phyloP scores from a whole-genome alignment of 2,888 invertebrate genomes.

The Caenorhabditis virilis region DNA sequence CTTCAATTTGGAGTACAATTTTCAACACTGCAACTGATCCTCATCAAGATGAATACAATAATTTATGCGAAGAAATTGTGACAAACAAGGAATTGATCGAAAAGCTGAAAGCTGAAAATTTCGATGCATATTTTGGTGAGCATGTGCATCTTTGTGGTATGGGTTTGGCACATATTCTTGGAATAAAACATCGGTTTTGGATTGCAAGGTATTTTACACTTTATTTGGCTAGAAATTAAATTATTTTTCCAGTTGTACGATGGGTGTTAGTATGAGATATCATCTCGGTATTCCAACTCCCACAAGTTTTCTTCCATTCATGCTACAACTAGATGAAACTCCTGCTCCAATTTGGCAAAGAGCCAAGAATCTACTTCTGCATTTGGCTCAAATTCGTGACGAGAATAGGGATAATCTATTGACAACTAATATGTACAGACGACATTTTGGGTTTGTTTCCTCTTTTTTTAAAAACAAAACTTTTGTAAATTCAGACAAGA shows the following conservation, averaged over 20 bases:
- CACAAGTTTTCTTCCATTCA: constrained; percentile 22
- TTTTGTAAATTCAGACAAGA: constrained; percentile 40
- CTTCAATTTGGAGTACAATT: constrained; percentile 16
- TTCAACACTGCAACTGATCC: constrained; percentile 20
- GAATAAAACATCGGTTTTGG: constrained; percentile 51
- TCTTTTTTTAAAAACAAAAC: no score
- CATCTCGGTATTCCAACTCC: constrained; percentile 28
- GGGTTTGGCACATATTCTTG: constrained; percentile 42
- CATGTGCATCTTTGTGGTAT: constrained; percentile 49
- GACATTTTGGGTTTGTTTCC: constrained; percentile 29
- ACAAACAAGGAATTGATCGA: constrained; percentile 34
- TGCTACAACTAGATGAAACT: constrained; percentile 13
- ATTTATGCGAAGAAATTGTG: constrained; percentile 38
- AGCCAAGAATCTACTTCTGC: constrained; percentile 13
- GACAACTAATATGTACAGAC: constrained; percentile 19
- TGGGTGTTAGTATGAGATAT: constrained; percentile 31
- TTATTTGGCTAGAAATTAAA: neutral
- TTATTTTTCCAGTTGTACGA: constrained; percentile 19
- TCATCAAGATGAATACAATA: constrained; percentile 30
- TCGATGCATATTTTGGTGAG: constrained; percentile 54
- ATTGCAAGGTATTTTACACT: constrained; percentile 42
- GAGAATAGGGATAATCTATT: constrained; percentile 12
- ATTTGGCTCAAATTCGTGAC: constrained; percentile 15
- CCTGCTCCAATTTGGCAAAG: constrained; percentile 27
- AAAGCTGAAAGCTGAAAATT: constrained; percentile 43